phyloP scores from a whole-genome alignment of 1,140 invertebrate genomes.

The Calosoma granatense region DNA sequence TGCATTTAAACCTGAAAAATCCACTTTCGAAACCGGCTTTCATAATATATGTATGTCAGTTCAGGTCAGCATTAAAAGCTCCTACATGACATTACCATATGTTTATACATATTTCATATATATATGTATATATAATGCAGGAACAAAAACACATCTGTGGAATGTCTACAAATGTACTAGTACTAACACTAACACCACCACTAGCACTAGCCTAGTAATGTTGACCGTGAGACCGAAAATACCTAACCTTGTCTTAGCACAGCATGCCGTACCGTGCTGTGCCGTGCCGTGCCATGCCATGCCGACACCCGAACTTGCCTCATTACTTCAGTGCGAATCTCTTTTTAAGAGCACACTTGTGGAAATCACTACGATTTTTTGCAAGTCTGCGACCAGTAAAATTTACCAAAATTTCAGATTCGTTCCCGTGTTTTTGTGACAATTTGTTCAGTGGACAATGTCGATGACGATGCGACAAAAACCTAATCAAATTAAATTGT shows the following conservation, averaged over 20 bases:
- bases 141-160: background rate
- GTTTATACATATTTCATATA: background rate
- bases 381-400: background rate
- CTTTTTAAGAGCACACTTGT: background rate
- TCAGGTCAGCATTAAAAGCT: background rate
- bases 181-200: no score
- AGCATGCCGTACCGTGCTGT: background rate
- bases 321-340: no score
- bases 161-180: background rate
- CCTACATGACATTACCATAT: background rate
- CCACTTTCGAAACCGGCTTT: background rate
- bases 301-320: no score
- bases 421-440: background rate
- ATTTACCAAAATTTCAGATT: background rate
- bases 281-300: no score
- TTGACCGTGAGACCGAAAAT: background rate
- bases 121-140: background rate
- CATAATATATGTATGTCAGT: background rate
- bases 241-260: background rate
- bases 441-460: background rate
- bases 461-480: background rate
- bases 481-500: background rate
- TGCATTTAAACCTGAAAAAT: background rate
- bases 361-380: background rate
- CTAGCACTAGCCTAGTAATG: background rate